Base-by-base conservation (phyloP, 2,113 vertebrate species). In the Motacilla tschutschensis region DNA sequence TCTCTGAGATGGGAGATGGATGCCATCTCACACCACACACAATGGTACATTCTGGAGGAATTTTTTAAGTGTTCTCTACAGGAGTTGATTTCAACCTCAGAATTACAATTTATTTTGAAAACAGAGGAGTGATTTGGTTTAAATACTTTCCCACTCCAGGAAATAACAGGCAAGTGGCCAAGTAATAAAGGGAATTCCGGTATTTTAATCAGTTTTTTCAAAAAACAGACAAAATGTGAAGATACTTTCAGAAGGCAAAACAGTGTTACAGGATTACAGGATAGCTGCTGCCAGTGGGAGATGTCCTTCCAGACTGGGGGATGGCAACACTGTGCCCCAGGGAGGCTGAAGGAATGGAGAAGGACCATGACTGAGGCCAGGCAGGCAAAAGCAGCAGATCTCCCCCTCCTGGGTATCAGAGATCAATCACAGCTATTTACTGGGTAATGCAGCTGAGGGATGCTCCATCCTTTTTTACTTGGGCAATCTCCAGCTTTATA, bases 241-340 rank as follows among this genome's bases (percentile, higher is more conserved):
- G 50, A 54, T 35, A 50, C 20, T 85, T 88, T 77, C 36, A 79
- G 44, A 14, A 85, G 25, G 41, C 47, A 76, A 58, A 79, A 31
- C 13, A 48, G 7, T 8, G 4, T 60, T 79, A 67, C 2, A 83
- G 35, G 20, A 69, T 70, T 60, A 28, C 24, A 59, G 35, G 25
- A 59, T 26, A 86, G 71, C 26, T 82, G 48, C 69, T 77, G 25
- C 50, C 57, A 67, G n/a, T 35, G 38, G 44, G 44, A 77, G n/a
- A 83, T 29, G 41, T 5, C 35, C 35, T 81, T 83, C 62, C 58
- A 80, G 41, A 46, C 22, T 0, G 0, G 7, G 8, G 29, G 8
- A 83, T 0, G 0, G 10, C 1, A 2, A 38, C 4, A 8, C 36
- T 76, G 7, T 33, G 4, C 19, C 25, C 12, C 10, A 40, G 18